Percentiles rank a stretch among this genome's conserved stretches.
phyloP scores from a whole-genome alignment of 1,140 invertebrate genomes.

The Holcopasites calliopsidis region DNA sequence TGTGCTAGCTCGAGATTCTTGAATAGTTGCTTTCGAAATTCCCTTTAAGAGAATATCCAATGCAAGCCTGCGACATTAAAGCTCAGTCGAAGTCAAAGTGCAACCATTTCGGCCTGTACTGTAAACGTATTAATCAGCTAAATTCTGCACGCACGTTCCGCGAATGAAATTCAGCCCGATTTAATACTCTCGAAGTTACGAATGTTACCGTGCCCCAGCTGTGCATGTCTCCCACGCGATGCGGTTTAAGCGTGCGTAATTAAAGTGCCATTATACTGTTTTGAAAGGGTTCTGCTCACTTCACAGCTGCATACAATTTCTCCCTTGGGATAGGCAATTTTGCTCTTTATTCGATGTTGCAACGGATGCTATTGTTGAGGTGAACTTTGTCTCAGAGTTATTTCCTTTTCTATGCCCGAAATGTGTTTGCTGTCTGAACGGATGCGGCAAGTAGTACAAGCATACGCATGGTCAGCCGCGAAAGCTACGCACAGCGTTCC shows the following conservation, averaged over 20 bases:
- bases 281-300: not conserved
- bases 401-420: not conserved
- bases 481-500: too few species aligned
- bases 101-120: not conserved
- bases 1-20: too few species aligned
- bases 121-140: not conserved
- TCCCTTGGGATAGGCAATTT: too few species aligned
- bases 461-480: not conserved
- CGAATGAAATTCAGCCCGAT: slow-evolving; percentile 7
- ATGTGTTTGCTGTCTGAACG: not conserved
- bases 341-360: not conserved
- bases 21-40: too few species aligned
- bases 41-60: too few species aligned
- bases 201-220: not conserved
- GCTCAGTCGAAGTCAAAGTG: not conserved
- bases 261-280: not conserved
- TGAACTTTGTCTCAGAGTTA: not conserved
- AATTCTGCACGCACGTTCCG: not conserved
- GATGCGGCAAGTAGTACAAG: not conserved
- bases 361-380: too few species aligned
- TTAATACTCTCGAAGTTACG: not conserved
- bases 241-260: not conserved
- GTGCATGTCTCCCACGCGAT: not conserved
- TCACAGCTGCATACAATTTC: not conserved
- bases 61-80: too few species aligned